phyloP scores from a whole-genome alignment of 1,140 invertebrate genomes.

The Sitobion miscanthi region DNA sequence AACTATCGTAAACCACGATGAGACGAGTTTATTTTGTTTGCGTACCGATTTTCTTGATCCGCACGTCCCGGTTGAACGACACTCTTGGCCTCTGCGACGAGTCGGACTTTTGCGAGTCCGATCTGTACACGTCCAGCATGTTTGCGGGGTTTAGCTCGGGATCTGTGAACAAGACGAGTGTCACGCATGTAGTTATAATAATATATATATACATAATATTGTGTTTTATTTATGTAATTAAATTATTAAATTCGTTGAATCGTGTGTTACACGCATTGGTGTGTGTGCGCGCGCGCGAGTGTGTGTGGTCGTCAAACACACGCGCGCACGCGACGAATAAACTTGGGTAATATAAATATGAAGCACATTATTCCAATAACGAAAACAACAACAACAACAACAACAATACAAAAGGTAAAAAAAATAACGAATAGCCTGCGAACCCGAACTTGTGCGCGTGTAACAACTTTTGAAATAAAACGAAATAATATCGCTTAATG shows the following conservation, averaged over 20 bases:
- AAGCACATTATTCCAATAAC: neutral
- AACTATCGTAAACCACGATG: neutral
- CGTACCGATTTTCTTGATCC: constrained; percentile 86
- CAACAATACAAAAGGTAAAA: neutral
- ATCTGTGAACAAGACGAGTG: constrained; percentile 25
- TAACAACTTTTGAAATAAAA: neutral
- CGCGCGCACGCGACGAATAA: neutral
- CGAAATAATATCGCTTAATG: no score
- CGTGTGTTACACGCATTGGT: neutral
- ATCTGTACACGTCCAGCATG: constrained; percentile 68
- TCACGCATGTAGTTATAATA: neutral
- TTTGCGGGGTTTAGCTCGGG: constrained; percentile 57
- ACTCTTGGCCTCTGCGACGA: constrained; percentile 71
- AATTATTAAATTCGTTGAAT: neutral
- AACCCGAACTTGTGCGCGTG: neutral
- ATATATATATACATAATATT: no score
- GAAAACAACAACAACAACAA: neutral
- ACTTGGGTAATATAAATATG: neutral
- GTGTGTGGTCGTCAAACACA: neutral
- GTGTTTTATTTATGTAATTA: neutral
- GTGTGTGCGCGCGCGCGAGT: neutral
- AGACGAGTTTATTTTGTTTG: neutral
- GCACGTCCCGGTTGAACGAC: constrained; percentile 87
- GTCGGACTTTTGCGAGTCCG: constrained; percentile 68
- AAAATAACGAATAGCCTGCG: neutral